Conservation (phyloP, 1,140 invertebrate genomes). For the Papilio machaon region DNA sequence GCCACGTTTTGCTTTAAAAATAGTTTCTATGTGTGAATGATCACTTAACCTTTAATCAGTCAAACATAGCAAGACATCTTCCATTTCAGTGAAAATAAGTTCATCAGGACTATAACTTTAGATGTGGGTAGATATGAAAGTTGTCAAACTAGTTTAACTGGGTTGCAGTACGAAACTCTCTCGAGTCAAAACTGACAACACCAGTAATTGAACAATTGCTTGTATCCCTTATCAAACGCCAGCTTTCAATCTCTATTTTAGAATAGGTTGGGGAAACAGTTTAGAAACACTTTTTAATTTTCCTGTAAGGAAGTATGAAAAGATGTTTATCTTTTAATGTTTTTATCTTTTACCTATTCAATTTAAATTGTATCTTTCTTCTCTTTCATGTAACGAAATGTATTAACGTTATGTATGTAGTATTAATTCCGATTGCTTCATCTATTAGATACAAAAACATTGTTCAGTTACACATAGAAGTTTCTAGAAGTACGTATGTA, state of each 20-base stretch:
- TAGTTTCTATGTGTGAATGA: too few species aligned
- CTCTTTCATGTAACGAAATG: background rate
- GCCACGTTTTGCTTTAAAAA: too few species aligned
- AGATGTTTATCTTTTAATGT: background rate
- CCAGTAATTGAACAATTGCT: constrained; percentile 15
- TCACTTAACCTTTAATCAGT: background rate
- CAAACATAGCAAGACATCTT: background rate
- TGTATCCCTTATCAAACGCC: background rate
- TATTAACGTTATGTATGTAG: background rate
- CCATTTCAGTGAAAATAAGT: background rate
- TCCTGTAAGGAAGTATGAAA: background rate
- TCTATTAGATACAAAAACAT: background rate
- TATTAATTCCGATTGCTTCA: too few species aligned
- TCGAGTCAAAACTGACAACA: constrained; percentile 2
- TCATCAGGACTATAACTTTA: background rate
- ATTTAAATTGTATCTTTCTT: background rate
- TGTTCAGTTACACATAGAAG: background rate
- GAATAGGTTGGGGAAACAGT: background rate
- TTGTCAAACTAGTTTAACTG: background rate
- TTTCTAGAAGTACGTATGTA: background rate
- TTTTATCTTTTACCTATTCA: background rate
- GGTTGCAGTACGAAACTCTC: background rate
- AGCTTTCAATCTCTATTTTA: constrained; percentile 1
- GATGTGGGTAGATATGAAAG: background rate
- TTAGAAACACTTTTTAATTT: background rate